Evolutionary conservation across 2,888 invertebrate genomes (phyloP).

Genomic region (Colletes collaris): DNA sequence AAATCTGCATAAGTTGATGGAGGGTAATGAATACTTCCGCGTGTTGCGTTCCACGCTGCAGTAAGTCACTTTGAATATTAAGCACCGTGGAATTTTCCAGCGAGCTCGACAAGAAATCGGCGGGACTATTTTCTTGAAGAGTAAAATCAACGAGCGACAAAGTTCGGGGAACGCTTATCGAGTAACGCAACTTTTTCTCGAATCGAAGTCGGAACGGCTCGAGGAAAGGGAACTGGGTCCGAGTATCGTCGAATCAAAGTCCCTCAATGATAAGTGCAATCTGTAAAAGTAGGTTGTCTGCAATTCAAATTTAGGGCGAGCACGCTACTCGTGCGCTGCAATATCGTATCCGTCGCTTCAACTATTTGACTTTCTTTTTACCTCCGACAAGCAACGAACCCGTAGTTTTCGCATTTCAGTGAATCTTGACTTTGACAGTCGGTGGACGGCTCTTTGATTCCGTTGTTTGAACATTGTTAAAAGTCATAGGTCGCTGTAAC

Average conservation of each 20-base stretch:
- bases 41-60: conserved; percentile 21
- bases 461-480: too few relatives aligned
- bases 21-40: conserved; percentile 56
- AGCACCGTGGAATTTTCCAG: conserved; percentile 28
- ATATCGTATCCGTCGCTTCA: conserved; percentile 5
- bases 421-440: too few relatives aligned
- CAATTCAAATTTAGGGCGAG: conserved; percentile 46
- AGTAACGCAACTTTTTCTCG: conserved; percentile 29
- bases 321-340: conserved; percentile 17
- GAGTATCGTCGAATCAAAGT: conserved; percentile 36
- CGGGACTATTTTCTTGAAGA: conserved; percentile 15
- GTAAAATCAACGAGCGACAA: conserved; percentile 1
- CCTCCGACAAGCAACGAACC: neutral
- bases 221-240: neutral
- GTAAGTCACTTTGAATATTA: conserved; percentile 49
- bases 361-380: conserved; percentile 8
- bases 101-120: conserved; percentile 19
- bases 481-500: too few relatives aligned
- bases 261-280: conserved; percentile 35
- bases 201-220: conserved; percentile 28
- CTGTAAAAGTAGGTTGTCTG: conserved; percentile 42
- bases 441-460: too few relatives aligned
- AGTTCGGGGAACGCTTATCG: conserved; percentile 25
- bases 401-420: too few relatives aligned
- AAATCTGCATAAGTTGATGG: conserved; percentile 58